These are phyloP conservation scores for Bombus pascuorum DNA, from an alignment of 1,140 invertebrate species.

Conservation along the genomic window DNA sequence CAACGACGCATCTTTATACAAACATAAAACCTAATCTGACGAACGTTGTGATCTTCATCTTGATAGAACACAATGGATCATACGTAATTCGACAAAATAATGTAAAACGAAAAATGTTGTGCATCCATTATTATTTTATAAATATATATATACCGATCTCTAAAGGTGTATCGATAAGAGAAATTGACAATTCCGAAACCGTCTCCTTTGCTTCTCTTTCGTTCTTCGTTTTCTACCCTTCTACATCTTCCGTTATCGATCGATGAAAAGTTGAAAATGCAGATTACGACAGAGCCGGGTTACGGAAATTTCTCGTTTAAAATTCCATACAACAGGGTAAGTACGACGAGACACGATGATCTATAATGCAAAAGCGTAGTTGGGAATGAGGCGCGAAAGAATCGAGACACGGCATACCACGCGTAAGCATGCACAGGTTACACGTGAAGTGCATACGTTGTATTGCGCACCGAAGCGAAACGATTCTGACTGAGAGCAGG, in stretches of 20 bases:
- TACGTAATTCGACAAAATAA: too few relatives aligned
- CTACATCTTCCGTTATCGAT: background rate
- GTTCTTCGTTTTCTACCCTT: too few relatives aligned
- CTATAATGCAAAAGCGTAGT: slow-evolving; percentile 32
- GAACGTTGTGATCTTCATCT: too few relatives aligned
- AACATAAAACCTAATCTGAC: too few relatives aligned
- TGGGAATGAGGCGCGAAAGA: background rate
- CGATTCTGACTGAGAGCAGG: background rate
- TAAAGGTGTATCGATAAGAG: background rate
- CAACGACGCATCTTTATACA: too few relatives aligned
- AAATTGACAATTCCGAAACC: background rate
- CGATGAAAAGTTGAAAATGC: slow-evolving; percentile 7
- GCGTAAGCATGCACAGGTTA: background rate
- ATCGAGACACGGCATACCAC: background rate
- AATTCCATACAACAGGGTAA: slow-evolving; percentile 23
- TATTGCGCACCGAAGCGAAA: background rate
- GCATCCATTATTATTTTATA: too few relatives aligned
- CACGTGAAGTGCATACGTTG: background rate
- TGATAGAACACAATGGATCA: too few relatives aligned
- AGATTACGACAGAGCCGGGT: background rate
- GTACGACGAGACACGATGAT: slow-evolving; percentile 14
- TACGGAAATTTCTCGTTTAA: slow-evolving; percentile 35
- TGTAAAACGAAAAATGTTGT: too few relatives aligned
- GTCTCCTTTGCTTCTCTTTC: too few relatives aligned
- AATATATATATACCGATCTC: background rate